Conservation (phyloP, 2,888 invertebrate genomes). For the Hyposoter didymator region DNA sequence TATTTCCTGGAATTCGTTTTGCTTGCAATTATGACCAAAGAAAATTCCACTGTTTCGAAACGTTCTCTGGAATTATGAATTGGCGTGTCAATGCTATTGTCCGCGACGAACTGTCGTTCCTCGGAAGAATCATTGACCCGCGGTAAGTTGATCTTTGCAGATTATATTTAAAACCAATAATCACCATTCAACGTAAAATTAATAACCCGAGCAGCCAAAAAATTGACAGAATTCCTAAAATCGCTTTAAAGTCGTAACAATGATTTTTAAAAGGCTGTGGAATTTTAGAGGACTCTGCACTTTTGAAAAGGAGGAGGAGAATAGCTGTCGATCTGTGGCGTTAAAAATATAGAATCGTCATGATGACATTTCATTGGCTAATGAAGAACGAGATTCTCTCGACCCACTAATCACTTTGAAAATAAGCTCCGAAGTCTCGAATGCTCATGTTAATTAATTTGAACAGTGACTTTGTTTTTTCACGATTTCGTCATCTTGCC, state of each 20-base stretch:
- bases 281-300: not conserved
- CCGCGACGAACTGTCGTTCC: not conserved
- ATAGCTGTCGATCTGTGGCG: not conserved
- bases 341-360: not conserved
- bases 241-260: not conserved
- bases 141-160: not conserved
- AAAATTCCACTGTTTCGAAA: not conserved
- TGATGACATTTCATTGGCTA: not conserved
- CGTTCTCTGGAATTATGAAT: not conserved
- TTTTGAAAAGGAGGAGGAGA: not conserved
- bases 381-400: not conserved
- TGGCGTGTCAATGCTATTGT: not conserved
- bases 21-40: not conserved
- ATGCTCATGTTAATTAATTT: not conserved
- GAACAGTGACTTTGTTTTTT: not conserved
- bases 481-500: not conserved
- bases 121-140: not conserved
- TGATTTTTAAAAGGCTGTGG: not conserved
- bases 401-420: not conserved
- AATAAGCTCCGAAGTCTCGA: not conserved
- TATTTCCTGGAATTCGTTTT: not conserved
- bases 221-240: not conserved
- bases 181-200: not conserved
- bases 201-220: not conserved
- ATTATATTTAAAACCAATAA: not conserved